phyloP scores from a whole-genome alignment of 2,888 invertebrate genomes.

The Hypolimnas misippus region DNA sequence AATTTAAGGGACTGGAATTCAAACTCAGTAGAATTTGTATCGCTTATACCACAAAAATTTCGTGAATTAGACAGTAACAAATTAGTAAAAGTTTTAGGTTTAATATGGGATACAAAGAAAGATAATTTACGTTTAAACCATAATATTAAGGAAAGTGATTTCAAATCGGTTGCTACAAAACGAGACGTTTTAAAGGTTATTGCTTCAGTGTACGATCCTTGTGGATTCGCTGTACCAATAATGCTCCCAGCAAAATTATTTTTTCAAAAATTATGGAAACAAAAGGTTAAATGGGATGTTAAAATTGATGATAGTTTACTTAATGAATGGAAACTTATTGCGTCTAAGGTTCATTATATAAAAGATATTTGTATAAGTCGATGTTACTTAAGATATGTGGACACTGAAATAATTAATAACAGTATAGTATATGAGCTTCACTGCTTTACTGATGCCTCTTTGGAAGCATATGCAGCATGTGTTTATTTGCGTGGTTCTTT shows the following conservation, averaged over 20 bases:
- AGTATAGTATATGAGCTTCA: slow-evolving; percentile 10
- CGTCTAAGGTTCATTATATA: neutral
- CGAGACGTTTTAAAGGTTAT: neutral
- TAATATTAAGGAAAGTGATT: slow-evolving; percentile 5
- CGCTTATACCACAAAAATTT: slow-evolving; percentile 11
- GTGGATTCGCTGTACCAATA: slow-evolving; percentile 24
- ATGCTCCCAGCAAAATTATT: slow-evolving; percentile 30
- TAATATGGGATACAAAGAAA: slow-evolving; percentile 11
- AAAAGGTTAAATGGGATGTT: slow-evolving; percentile 32
- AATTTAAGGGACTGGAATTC: slow-evolving; percentile 4
- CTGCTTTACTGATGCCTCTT: slow-evolving; percentile 19
- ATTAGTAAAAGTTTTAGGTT: slow-evolving; percentile 2
- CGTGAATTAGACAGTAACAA: neutral
- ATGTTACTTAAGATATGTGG: neutral
- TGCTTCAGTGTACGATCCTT: slow-evolving; percentile 28
- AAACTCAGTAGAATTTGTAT: neutral
- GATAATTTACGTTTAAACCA: slow-evolving; percentile 9
- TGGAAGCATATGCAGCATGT: slow-evolving; percentile 24
- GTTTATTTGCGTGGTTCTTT: slow-evolving; percentile 29
- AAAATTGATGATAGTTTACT: neutral
- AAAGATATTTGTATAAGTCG: neutral
- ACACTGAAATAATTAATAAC: neutral
- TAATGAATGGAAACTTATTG: slow-evolving; percentile 1
- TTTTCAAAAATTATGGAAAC: slow-evolving; percentile 33
- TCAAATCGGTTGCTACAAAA: slow-evolving; percentile 24